Conservation (phyloP, 2,113 vertebrate genomes). For the Tympanuchus pallidicinctus region DNA sequence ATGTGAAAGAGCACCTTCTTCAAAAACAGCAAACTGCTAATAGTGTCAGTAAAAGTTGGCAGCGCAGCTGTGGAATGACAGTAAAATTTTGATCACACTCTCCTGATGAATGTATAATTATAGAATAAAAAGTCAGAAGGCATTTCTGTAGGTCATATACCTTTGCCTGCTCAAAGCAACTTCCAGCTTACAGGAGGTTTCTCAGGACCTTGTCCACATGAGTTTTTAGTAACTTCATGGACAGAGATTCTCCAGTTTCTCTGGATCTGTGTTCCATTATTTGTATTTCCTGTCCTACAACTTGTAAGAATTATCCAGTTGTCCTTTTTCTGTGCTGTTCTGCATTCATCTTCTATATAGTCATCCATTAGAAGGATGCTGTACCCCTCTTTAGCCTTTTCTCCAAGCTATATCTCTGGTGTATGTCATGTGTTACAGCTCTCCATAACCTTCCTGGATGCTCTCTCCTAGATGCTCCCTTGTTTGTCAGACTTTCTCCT, state of each 20-base stretch:
- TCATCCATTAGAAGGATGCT: neutral
- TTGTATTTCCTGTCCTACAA: neutral
- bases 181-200: neutral
- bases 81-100: neutral
- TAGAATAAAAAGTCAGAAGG: neutral
- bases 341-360: neutral
- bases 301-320: neutral
- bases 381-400: neutral
- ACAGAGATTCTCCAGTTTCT: neutral
- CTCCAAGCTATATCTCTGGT: neutral
- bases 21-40: neutral
- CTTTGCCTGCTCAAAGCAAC: neutral
- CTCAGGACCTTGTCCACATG: neutral
- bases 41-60: neutral
- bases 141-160: neutral
- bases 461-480: neutral
- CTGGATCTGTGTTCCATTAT: neutral
- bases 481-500: neutral
- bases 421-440: rapidly evolving
- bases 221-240: neutral
- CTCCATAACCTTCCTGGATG: neutral
- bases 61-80: neutral
- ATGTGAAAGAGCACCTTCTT: neutral
- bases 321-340: neutral
- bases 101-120: neutral